Evolutionary conservation across 2,113 vertebrate genomes (phyloP).

Genomic region (Canis aureus): DNA sequence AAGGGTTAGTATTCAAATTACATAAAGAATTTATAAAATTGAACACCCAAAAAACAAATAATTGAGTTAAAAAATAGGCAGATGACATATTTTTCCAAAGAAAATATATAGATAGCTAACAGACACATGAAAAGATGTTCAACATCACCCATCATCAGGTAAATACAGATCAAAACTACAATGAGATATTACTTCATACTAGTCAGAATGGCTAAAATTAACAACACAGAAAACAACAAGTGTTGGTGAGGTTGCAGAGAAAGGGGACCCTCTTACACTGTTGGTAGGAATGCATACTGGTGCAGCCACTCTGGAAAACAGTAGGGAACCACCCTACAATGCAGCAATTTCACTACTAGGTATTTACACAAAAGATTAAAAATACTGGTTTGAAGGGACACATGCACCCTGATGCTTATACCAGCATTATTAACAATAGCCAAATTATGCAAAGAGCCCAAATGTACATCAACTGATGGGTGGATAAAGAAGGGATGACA

Average conservation of each 20-base stretch:
- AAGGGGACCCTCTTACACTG: not conserved
- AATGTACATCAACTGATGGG: not conserved
- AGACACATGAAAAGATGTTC: no score
- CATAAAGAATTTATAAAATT: not conserved
- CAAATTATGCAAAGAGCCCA: not conserved
- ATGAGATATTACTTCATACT: no score
- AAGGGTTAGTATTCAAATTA: not conserved
- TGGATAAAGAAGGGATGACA: no score
- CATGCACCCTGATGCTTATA: not conserved
- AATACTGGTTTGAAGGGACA: not conserved
- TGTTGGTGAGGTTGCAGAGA: not conserved
- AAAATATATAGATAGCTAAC: not conserved
- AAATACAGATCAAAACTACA: no score
- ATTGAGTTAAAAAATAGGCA: not conserved
- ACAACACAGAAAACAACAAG: not conserved
- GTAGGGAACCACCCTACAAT: not conserved
- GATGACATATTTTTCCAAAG: not conserved
- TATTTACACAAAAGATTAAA: not conserved
- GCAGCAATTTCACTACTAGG: not conserved
- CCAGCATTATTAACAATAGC: not conserved
- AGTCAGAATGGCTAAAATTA: no score
- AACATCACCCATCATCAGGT: no score
- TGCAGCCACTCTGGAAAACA: not conserved
- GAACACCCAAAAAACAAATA: not conserved
- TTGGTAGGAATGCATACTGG: not conserved